These are phyloP conservation scores for Bursaphelenchus okinawaensis DNA, from an alignment of 2,888 invertebrate species.

Conservation along the genomic window DNA sequence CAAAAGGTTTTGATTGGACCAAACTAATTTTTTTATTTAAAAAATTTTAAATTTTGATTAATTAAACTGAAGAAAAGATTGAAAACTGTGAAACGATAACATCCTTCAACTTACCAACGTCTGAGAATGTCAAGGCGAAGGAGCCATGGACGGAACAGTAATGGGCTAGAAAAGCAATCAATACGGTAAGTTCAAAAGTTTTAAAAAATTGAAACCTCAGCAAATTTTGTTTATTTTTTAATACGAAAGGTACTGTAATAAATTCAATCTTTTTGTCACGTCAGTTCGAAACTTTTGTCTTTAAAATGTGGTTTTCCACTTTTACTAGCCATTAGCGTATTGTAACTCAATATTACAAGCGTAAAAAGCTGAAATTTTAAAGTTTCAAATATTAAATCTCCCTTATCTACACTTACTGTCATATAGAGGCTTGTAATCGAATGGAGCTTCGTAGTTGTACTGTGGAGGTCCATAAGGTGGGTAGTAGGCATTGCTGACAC, in stretches of 20 bases:
- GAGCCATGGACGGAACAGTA: conserved; percentile 39
- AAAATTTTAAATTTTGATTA: neutral
- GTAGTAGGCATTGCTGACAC: neutral
- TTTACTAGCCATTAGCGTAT: no score
- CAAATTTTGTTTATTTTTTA: no score
- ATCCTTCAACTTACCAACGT: conserved; percentile 15
- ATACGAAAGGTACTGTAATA: no score
- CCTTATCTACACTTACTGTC: neutral
- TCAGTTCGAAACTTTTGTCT: no score
- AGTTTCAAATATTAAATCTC: neutral
- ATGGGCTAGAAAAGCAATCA: conserved; percentile 24
- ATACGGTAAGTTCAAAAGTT: neutral
- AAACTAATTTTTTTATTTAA: neutral
- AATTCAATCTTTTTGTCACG: no score
- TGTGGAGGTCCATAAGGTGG: neutral
- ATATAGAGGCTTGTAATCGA: neutral
- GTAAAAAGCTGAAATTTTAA: no score
- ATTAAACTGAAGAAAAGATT: neutral
- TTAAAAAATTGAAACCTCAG: neutral
- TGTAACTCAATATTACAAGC: no score
- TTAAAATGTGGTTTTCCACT: no score
- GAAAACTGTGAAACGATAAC: neutral
- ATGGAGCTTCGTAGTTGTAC: neutral
- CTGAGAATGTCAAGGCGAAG: conserved; percentile 23
- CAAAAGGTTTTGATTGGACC: neutral